Percentiles rank a stretch among this genome's conserved stretches.
phyloP scores from a whole-genome alignment of 2,113 vertebrate species.

The Scalopus aquaticus region DNA sequence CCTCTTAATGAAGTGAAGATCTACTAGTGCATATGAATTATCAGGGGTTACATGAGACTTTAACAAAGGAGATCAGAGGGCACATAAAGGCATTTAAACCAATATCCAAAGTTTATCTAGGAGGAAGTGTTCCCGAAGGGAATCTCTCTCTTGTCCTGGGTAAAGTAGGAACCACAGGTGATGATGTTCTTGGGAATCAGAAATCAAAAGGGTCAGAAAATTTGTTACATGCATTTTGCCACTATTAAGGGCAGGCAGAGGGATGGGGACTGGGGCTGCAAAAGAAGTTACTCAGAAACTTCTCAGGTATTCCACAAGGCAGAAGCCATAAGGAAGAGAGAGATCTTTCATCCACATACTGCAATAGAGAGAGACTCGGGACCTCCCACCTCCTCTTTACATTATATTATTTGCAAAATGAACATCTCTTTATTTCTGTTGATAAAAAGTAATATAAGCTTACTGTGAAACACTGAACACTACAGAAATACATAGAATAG shows the following conservation, averaged over 20 bases:
- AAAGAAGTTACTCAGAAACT: not conserved
- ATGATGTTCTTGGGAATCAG: not conserved
- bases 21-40: not conserved
- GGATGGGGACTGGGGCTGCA: not conserved
- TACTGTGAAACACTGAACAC: slow-evolving; percentile 2
- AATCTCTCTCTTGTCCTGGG: not conserved
- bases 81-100: not conserved
- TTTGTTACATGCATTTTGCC: not conserved
- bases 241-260: not conserved
- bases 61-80: not conserved
- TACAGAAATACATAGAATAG: not conserved
- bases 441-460: slow-evolving; percentile 9
- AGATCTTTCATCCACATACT: not conserved
- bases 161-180: not conserved
- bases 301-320: not conserved
- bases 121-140: not conserved
- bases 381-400: not conserved
- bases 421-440: slow-evolving; percentile 13
- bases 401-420: not conserved
- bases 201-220: not conserved
- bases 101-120: not conserved
- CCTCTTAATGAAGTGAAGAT: not conserved
- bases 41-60: not conserved
- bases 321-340: not conserved
- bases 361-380: not conserved